Base-by-base conservation (phyloP, 2,797 vertebrate species). In the Gobio occitaniae region DNA sequence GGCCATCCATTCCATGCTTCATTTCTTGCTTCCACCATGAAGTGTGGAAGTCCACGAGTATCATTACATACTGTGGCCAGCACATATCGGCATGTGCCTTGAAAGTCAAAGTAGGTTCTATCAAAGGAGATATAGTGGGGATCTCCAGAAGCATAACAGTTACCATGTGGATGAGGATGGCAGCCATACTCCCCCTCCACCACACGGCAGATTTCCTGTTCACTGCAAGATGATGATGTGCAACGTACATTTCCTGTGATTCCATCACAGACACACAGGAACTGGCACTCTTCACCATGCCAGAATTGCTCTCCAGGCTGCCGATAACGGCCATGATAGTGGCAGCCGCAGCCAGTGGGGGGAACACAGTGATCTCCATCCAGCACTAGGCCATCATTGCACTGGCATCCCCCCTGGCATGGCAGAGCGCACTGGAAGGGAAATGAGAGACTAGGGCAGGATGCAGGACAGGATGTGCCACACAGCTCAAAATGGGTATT, bases 371-470 rank as follows among this genome's bases (percentile, higher is more conserved):
- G 89, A 70, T 92, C 84, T 0, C 90, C 92, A 84, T 90, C 92
- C 9, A 94, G 89, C 6, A 94, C 41, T 16, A 93, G 89, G 2
- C 93, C 94, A 75, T 83, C 77, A 54, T 95, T 41, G 87, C 94
- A 95, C 80, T 94, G 92, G 82, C 94, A 95, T 0, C 94, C 94
- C 38, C 94, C 94, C 76, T 94, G 92, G 56, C 94, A 95, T 13
- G 44, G 65, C 74, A 88, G 86, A 16, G 44, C 80, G 78, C 94
- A 95, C 8, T 70, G 12, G 66, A 93, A 94, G 4, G 93, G 93
- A 76, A 93, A 93, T 6, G 93, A 92, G 6, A 94, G 93, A 52
- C 91, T 93, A 17, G 92, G 93, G 78, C 94, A 95, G 47, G 92
- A 41, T 0, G 90, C 90, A 2, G 93, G 92, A 86, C 93, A 95